These are phyloP conservation scores for Azorinus chamasolen DNA, from an alignment of 2,888 invertebrate genomes.

Conservation along the genomic window DNA sequence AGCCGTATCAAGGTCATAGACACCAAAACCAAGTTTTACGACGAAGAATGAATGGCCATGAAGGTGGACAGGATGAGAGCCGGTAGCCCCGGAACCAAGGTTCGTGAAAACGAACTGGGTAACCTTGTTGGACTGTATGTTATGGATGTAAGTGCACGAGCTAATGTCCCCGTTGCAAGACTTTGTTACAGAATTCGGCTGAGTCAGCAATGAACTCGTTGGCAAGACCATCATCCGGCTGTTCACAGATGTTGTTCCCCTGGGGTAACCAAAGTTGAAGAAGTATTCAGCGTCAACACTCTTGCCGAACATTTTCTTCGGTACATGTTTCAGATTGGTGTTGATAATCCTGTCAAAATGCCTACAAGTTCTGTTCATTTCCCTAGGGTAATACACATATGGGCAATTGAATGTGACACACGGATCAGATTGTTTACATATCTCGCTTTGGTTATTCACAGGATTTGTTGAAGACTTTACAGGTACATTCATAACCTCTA, in stretches of 20 bases:
- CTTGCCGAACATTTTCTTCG: slow-evolving; percentile 11
- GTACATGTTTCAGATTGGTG: slow-evolving; percentile 24
- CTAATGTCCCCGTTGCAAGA: slow-evolving; percentile 52
- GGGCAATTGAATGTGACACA: too few relatives aligned
- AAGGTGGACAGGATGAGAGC: slow-evolving; percentile 76
- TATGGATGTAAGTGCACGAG: slow-evolving; percentile 63
- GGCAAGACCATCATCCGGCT: slow-evolving; percentile 57
- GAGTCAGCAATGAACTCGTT: slow-evolving; percentile 41
- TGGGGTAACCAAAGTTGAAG: slow-evolving; percentile 72
- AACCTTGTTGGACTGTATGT: slow-evolving; percentile 20
- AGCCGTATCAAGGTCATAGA: too few relatives aligned
- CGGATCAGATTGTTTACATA: too few relatives aligned
- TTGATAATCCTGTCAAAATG: slow-evolving; percentile 45
- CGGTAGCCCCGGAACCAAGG: slow-evolving; percentile 63
- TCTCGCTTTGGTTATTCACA: slow-evolving; percentile 1
- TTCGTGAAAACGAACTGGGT: slow-evolving; percentile 29
- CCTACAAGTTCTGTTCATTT: slow-evolving; percentile 38
- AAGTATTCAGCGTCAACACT: slow-evolving; percentile 49
- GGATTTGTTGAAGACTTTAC: slow-evolving; percentile 30
- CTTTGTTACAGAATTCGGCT: slow-evolving; percentile 30
- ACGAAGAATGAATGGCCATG: slow-evolving; percentile 79
- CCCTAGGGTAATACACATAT: too few relatives aligned
- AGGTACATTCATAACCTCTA: slow-evolving; percentile 33
- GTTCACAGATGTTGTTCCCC: slow-evolving; percentile 67
- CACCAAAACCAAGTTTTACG: slow-evolving; percentile 54